phyloP scores from a whole-genome alignment of 2,888 invertebrate genomes.

The Troilus luridus region DNA sequence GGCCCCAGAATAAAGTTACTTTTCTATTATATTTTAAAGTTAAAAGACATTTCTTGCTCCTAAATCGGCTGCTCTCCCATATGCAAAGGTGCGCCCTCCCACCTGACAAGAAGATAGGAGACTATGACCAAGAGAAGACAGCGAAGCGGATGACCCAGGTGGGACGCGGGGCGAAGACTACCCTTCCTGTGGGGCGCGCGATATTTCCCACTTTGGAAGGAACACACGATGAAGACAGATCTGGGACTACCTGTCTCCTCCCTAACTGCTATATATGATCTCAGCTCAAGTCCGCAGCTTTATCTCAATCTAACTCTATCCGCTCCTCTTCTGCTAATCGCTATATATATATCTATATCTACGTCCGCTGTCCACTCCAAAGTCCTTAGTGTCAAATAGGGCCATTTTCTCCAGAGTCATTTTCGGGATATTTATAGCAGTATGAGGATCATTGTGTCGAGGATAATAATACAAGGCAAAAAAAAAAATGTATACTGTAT shows the following conservation, averaged over 20 bases:
- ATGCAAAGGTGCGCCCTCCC: neutral
- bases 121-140: neutral
- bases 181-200: neutral
- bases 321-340: slow-evolving; percentile 20
- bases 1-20: too few species aligned
- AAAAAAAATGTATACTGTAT: too few species aligned
- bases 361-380: neutral
- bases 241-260: slow-evolving; percentile 14
- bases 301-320: slow-evolving; percentile 60
- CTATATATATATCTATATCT: neutral
- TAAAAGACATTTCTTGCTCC: neutral
- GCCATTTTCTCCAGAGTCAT: neutral
- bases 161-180: neutral
- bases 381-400: neutral
- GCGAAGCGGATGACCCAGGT: neutral
- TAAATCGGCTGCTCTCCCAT: neutral
- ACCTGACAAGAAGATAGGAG: neutral
- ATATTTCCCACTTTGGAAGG: slow-evolving; percentile 44
- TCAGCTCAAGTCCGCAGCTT: slow-evolving; percentile 39
- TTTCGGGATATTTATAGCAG: neutral
- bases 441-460: neutral
- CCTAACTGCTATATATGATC: slow-evolving; percentile 38
- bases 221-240: slow-evolving; percentile 51
- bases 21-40: too few species aligned
- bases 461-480: neutral